Percentiles rank a stretch among this genome's conserved stretches.
Evolutionary conservation across 2,113 vertebrate species (phyloP).

Genomic region (Peromyscus californicus): DNA sequence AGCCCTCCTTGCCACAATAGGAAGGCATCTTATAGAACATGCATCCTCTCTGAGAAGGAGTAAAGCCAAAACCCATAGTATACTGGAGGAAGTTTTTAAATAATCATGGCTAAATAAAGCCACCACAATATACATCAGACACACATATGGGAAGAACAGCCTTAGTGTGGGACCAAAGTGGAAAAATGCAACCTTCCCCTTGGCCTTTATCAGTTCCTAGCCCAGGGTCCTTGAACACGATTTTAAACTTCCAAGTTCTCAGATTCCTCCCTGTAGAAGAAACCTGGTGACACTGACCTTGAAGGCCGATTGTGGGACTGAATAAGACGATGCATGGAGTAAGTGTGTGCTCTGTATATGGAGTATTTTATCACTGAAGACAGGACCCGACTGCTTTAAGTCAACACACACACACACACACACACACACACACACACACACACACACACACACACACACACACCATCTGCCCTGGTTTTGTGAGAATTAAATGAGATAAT

Average conservation of each 20-base stretch:
- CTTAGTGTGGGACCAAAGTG: fast-evolving
- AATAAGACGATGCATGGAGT: background rate
- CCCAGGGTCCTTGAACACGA: background rate
- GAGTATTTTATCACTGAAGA: background rate
- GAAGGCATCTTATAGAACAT: background rate
- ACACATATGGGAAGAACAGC: background rate
- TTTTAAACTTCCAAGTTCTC: background rate
- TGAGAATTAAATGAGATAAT: conserved; percentile 34
- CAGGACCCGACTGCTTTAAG: background rate
- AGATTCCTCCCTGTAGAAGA: background rate
- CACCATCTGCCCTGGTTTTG: background rate
- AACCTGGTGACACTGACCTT: background rate
- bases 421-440: background rate
- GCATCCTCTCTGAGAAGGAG: background rate
- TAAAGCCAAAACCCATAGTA: background rate
- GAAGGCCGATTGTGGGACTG: too few relatives aligned
- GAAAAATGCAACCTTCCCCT: fast-evolving
- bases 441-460: too few relatives aligned
- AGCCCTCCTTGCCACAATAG: background rate
- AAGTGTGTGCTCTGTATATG: background rate
- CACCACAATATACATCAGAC: background rate
- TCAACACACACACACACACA: background rate
- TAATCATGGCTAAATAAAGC: background rate
- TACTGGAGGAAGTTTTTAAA: background rate
- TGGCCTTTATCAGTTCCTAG: background rate